phyloP scores from a whole-genome alignment of 2,113 vertebrate genomes.

The Oplegnathus fasciatus region DNA sequence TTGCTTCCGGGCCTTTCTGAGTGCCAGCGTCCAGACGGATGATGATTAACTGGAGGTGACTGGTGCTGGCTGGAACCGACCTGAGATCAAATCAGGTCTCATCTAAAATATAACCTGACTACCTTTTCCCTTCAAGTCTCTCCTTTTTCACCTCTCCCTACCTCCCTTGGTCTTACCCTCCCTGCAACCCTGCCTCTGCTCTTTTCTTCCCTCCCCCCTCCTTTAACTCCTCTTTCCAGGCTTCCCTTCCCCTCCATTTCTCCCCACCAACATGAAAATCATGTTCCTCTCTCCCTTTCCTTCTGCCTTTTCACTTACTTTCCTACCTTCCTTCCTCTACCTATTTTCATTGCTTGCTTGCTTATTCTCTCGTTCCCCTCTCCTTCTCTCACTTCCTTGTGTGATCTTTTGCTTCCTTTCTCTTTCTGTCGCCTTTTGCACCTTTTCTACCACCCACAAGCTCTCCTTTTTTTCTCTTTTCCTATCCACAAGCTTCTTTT shows the following conservation, averaged over 20 bases:
- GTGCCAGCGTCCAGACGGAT: conserved; percentile 57
- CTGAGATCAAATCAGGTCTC: conserved; percentile 47
- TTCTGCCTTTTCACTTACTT: background rate
- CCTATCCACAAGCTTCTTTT: background rate
- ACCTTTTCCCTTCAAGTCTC: conserved; percentile 2
- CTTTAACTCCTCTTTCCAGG: background rate
- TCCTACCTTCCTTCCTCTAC: background rate
- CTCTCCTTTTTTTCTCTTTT: background rate
- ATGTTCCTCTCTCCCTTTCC: background rate
- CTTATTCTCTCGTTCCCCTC: background rate
- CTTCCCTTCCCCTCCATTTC: background rate
- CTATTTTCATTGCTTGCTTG: background rate
- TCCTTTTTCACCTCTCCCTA: background rate
- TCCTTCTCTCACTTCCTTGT: background rate
- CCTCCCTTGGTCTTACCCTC: background rate
- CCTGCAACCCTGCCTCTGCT: background rate
- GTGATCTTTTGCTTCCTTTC: background rate
- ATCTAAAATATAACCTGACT: conserved; percentile 38
- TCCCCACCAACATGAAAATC: background rate
- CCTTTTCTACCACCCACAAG: background rate
- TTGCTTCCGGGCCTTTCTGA: conserved; percentile 50
- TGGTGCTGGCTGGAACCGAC: conserved; percentile 47
- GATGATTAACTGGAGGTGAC: conserved; percentile 61
- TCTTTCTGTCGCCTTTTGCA: background rate
- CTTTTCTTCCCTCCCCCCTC: background rate